Evolutionary conservation across 2,113 vertebrate species (phyloP), one percentile per base, ranked within the genome.

Genomic region (Eclectus roratus): DNA sequence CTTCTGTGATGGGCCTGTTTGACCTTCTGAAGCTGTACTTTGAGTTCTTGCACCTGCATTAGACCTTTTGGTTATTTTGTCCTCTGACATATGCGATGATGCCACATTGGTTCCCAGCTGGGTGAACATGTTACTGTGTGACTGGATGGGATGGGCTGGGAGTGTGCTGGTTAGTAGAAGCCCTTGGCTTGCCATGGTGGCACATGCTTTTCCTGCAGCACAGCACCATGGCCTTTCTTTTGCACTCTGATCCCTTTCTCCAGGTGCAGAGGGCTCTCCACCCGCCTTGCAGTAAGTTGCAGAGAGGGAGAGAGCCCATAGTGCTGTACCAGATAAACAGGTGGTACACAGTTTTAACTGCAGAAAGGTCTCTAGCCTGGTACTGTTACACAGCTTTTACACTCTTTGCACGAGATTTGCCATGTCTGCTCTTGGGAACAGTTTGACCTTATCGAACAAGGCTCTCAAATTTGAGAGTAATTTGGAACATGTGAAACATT

Each of bases 61-160:
- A 70, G 55, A 60, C 28, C 31, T 28, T 64, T 65, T 41, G 66
- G 35, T 65, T 70, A 25, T 71, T 85, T 44, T 69, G 33, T 81
- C 37, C 5, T 19, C 43, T 69, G 53, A 35, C 28, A 5, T 10
- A 15, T 1, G 39, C 35, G n/a, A 33, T 35, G 25, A 19, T 88
- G 66, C 56, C 58, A 11, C 1, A 0, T 6, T 28, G 14, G 10
- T 43, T 91, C 44, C 29, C 21, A 85, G 43, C 63, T 61, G 80
- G 20, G 27, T 4, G 6, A 76, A 17, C 10, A 1, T 0, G 7
- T 41, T 29, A 9, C 49, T 31, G 43, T 52, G 44, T 33, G 72
- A 23, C 27, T 78, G 50, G 15, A 47, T 24, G 66, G 70, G 27
- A 27, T 44, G 16, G 0, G 0, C 66, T 84, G 37, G 27, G n/a